Base-by-base conservation (phyloP, 2,888 invertebrate genomes). In the Cantharis nigra region DNA sequence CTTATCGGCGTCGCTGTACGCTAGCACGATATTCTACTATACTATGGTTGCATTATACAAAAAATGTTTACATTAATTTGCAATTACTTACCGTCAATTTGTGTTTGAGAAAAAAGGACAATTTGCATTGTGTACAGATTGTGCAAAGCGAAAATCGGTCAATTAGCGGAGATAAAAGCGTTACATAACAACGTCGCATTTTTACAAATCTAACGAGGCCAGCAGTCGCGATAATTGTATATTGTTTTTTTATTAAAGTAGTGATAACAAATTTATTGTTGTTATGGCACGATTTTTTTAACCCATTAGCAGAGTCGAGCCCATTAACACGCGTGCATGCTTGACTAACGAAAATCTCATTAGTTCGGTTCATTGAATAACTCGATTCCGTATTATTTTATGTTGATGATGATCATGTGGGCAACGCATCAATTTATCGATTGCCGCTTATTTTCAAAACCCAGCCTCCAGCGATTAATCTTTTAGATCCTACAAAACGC, bases 1-100 rank as follows among this genome's bases (percentile, higher is more conserved):
- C 82, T 79, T 81, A 76, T 86, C 87, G 87, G 87, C 87, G 86
- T 33, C 33, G 33, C 33, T 33, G 11, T 33, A 33, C 85, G 81
- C 82, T 72, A 72, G 69, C 76, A 73, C 62, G 70, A 49, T 64
- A 72, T 62, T 62, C 23, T 74, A 26, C 75, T 64, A 26, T 64
- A 63, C 16, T 33, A 49, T n/a, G n/a, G 7, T 49, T n/a, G n/a
- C n/a, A 49, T 49, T 49, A 49, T 49, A 7, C 9, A 5, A n/a
- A 49, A 49, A 49, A 49, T 33, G 28, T 28, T 28, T 33, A 28
- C 20, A 70, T 30, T 23, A 13, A 70, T 70, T 70, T 49, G 7
- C 49, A 70, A 30, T 30, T 70, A n/a, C n/a, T 49, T 49, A n/a
- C 49, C n/a, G 49, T 49, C n/a, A n/a, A 49, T 49, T 49, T 49